These are phyloP conservation scores for Drosophila sucinea DNA, from an alignment of 1,140 invertebrate genomes.

Conservation along the genomic window DNA sequence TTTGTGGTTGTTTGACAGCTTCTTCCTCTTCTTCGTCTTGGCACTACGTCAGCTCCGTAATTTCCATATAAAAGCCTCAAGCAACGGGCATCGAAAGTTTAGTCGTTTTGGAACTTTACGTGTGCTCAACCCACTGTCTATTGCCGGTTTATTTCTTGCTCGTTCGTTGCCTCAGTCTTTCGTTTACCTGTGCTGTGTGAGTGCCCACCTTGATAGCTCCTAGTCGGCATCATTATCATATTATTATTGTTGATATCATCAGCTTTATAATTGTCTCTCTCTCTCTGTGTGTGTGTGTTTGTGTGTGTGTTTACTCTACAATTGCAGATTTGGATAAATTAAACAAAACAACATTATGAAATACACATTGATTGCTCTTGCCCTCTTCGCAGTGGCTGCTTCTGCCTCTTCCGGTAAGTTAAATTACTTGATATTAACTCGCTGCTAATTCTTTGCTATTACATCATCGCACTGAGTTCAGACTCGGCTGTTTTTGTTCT, in stretches of 20 bases:
- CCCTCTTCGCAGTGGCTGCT: slow-evolving; percentile 52
- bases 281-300: slow-evolving; percentile 20
- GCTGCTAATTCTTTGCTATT: slow-evolving; percentile 18
- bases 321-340: slow-evolving; percentile 23
- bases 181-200: slow-evolving; percentile 36
- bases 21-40: slow-evolving; percentile 38
- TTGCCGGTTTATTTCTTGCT: slow-evolving; percentile 42
- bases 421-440: slow-evolving; percentile 19
- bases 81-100: slow-evolving; percentile 48
- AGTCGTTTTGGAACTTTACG: slow-evolving; percentile 63
- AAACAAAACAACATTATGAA: slow-evolving; percentile 49
- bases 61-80: slow-evolving; percentile 72
- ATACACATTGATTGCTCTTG: slow-evolving; percentile 59
- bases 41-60: slow-evolving; percentile 65
- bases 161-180: slow-evolving; percentile 58
- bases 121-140: slow-evolving; percentile 22
- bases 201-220: neutral
- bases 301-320: slow-evolving; percentile 27
- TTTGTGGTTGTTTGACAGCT: slow-evolving; percentile 43
- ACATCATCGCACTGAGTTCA: slow-evolving; percentile 39
- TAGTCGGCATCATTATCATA: slow-evolving; percentile 3
- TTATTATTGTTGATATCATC: slow-evolving; percentile 6
- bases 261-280: slow-evolving; percentile 18
- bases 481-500: slow-evolving; percentile 3
- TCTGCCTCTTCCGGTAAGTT: slow-evolving; percentile 67